phyloP scores from a whole-genome alignment of 2,797 vertebrate species.

The Echeneis naucrates region DNA sequence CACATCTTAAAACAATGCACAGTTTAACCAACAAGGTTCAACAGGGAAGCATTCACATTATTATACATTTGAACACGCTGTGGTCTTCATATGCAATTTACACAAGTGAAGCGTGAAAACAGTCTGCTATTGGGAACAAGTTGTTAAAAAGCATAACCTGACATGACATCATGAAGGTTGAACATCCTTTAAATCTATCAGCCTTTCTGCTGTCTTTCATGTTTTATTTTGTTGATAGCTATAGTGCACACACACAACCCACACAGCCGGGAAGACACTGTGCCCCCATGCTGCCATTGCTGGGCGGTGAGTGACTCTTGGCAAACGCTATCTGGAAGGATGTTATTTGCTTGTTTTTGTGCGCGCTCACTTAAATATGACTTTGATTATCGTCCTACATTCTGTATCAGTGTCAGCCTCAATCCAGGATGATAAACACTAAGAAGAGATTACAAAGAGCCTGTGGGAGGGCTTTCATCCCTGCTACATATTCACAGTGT shows the following conservation, averaged over 20 bases:
- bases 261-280: constrained; percentile 24
- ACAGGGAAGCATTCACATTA: neutral
- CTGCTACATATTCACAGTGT: neutral
- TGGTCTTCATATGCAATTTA: neutral
- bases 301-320: constrained; percentile 12
- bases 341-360: neutral
- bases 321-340: neutral
- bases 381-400: constrained; percentile 11
- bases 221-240: constrained; percentile 38
- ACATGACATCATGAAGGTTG: constrained; percentile 30
- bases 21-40: neutral
- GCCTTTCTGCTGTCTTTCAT: constrained; percentile 20
- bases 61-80: neutral
- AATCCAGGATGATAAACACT: constrained; percentile 6
- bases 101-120: neutral
- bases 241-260: constrained; percentile 29
- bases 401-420: neutral
- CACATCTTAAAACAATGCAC: neutral
- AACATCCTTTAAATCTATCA: constrained; percentile 17
- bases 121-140: constrained; percentile 12
- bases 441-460: constrained; percentile 1
- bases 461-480: neutral
- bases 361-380: constrained; percentile 1
- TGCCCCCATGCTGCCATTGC: constrained; percentile 18
- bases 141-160: constrained; percentile 16